These are phyloP conservation scores for Melanotaenia maccullochi DNA, from an alignment of 2,797 vertebrate genomes.

Conservation along the genomic window DNA sequence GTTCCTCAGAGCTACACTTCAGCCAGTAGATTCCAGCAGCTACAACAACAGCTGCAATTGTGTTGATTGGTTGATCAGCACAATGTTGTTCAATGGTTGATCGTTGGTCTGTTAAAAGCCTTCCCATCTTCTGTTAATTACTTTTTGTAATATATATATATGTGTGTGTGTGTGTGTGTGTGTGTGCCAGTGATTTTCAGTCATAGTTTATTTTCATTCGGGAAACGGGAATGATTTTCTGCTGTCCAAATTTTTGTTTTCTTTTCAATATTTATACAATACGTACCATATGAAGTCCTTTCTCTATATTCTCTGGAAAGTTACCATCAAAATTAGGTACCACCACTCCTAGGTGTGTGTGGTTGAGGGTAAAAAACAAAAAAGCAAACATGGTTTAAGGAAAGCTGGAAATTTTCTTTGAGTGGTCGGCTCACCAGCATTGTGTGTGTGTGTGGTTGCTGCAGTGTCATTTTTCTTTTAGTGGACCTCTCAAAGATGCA, in stretches of 20 bases:
- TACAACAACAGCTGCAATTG: no score
- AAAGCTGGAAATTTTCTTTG: not conserved
- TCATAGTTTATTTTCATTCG: not conserved
- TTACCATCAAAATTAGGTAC: not conserved
- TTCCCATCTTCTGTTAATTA: no score
- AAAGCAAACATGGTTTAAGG: not conserved
- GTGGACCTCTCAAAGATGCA: conserved; percentile 1
- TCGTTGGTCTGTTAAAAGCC: no score
- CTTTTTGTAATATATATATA: no score
- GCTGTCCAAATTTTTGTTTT: not conserved
- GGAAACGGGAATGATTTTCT: not conserved
- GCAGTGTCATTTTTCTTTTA: not conserved
- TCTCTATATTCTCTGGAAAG: not conserved
- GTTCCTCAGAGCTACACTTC: no score
- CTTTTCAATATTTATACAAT: not conserved
- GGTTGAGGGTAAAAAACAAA: not conserved
- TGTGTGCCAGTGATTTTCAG: not conserved
- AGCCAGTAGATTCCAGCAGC: no score
- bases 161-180: no score
- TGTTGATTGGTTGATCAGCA: no score
- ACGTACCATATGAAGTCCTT: not conserved
- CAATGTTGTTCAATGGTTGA: no score
- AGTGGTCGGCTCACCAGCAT: conserved; percentile 5
- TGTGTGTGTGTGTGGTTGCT: conserved; percentile 4
- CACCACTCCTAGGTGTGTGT: conserved; percentile 1